Conservation (phyloP, 2,888 invertebrate genomes). For the Chaitophorus viminalis region DNA sequence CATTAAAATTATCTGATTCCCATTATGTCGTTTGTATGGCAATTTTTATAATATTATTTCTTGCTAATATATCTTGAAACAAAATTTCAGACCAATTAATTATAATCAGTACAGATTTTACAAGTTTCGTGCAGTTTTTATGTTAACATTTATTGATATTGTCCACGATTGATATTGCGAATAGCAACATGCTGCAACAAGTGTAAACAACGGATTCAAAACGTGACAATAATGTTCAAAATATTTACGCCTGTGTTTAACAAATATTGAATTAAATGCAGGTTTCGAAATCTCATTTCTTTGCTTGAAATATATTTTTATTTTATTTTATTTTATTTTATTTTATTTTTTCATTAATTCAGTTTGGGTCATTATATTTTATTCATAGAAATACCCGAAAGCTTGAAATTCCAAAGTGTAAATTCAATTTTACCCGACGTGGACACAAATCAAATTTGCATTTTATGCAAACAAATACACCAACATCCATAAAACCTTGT, state of each 20-base stretch:
- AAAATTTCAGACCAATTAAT: neutral
- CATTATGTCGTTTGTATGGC: neutral
- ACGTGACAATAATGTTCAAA: constrained; percentile 22
- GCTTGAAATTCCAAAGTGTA: constrained; percentile 17
- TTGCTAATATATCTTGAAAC: neutral
- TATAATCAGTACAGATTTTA: neutral
- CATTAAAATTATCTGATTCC: constrained; percentile 1
- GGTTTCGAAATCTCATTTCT: neutral
- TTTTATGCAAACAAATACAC: constrained; percentile 42
- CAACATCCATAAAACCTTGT: constrained; percentile 12
- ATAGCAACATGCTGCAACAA: neutral
- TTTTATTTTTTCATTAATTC: constrained; percentile 12
- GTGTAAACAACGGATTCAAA: neutral
- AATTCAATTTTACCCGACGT: constrained; percentile 46
- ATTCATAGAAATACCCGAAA: constrained; percentile 48
- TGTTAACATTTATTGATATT: neutral
- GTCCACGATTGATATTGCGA: neutral
- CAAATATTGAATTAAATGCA: neutral
- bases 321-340: neutral
- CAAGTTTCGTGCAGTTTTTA: neutral
- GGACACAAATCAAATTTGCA: constrained; percentile 55
- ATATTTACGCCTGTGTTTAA: neutral
- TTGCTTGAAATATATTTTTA: neutral
- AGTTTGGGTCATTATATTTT: constrained; percentile 49
- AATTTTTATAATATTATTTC: neutral